Percentiles rank a stretch among this genome's conserved stretches.
phyloP scores from a whole-genome alignment of 2,888 invertebrate species.

The Ophion slaviceki region DNA sequence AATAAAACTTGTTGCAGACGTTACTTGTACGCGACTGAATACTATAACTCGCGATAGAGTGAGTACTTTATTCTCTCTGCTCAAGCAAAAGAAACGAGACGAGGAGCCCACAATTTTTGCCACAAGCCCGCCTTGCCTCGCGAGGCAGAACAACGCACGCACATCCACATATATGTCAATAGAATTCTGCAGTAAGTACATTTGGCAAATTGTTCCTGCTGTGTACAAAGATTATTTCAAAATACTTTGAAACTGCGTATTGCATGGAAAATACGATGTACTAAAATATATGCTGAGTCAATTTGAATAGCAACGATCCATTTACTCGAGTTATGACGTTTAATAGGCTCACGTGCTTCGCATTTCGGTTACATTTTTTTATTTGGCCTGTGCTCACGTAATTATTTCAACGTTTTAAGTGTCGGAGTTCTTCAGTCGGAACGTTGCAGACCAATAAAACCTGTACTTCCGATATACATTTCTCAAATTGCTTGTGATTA shows the following conservation, averaged over 20 bases:
- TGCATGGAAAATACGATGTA: background rate
- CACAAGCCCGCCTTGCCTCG: slow-evolving; percentile 35
- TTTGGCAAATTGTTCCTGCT: background rate
- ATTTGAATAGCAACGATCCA: background rate
- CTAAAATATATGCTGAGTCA: background rate
- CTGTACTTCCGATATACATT: background rate
- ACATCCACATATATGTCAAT: background rate
- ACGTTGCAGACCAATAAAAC: background rate
- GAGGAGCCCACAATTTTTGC: slow-evolving; percentile 42
- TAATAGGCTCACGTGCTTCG: background rate
- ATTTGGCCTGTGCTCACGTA: background rate
- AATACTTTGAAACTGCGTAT: background rate
- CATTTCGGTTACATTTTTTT: background rate
- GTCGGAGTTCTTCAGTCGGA: background rate
- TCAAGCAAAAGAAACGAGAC: slow-evolving; percentile 52
- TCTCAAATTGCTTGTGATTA: background rate
- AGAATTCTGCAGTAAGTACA: background rate
- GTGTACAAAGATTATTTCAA: background rate
- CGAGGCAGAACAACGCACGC: slow-evolving; percentile 46
- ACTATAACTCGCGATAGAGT: slow-evolving; percentile 29
- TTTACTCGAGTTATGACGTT: background rate
- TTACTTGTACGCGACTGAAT: slow-evolving; percentile 31
- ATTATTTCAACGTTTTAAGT: background rate
- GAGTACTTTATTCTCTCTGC: slow-evolving; percentile 51
- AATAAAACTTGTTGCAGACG: slow-evolving; percentile 39